Conservation (phyloP, 1,140 invertebrate species). For the Rhynchophorus ferrugineus region DNA sequence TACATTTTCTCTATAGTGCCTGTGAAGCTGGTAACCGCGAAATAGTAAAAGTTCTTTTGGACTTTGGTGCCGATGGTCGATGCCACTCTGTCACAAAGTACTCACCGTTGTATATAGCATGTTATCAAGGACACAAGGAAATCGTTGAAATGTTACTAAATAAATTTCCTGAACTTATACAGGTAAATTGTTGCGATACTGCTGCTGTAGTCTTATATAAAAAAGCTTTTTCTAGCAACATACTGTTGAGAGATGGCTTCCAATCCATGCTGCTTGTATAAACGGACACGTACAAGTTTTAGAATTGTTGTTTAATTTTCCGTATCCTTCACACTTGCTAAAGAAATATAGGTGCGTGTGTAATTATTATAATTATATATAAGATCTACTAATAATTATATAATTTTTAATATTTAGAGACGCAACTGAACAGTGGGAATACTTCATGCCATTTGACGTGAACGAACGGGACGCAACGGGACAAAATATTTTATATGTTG, state of each 20-base stretch:
- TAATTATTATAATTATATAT: neutral
- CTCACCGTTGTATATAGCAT: conserved; percentile 86
- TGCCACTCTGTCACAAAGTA: conserved; percentile 85
- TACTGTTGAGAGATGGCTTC: conserved; percentile 88
- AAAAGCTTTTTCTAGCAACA: conserved; percentile 48
- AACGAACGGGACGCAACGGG: conserved; percentile 85
- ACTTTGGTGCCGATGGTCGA: conserved; percentile 75
- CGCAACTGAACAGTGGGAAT: conserved; percentile 67
- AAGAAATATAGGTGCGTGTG: conserved; percentile 52
- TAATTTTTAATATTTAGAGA: conserved; percentile 49
- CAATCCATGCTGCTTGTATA: conserved; percentile 86
- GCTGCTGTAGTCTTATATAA: neutral
- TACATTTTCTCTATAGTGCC: no score
- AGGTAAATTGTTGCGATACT: conserved; percentile 42
- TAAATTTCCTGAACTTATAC: conserved; percentile 59
- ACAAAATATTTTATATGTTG: conserved; percentile 82
- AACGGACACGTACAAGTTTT: conserved; percentile 74
- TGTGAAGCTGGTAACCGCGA: conserved; percentile 75
- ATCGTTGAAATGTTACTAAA: conserved; percentile 73
- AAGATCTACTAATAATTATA: no score
- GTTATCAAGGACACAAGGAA: conserved; percentile 74
- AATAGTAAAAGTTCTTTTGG: conserved; percentile 71
- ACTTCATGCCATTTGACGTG: conserved; percentile 80
- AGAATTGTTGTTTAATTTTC: conserved; percentile 70
- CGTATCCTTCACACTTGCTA: conserved; percentile 69